Conservation (phyloP, 2,797 vertebrate species). For the Hemitrygon akajei region DNA sequence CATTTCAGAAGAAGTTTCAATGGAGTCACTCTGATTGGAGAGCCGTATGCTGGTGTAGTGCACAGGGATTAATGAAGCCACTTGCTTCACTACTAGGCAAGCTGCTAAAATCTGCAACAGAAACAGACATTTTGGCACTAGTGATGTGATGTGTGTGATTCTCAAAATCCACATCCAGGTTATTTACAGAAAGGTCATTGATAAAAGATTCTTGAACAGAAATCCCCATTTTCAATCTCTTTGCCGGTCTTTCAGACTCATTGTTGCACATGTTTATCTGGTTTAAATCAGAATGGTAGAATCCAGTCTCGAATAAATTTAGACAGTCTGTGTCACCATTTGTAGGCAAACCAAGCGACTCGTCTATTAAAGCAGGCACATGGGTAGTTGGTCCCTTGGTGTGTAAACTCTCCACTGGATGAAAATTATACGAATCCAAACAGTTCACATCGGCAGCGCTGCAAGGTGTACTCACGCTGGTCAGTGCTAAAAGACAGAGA, state of each 20-base stretch:
- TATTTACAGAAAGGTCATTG: constrained; percentile 82
- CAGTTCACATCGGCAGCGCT: constrained; percentile 75
- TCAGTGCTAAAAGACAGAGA: constrained; percentile 67
- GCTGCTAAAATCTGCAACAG: constrained; percentile 91
- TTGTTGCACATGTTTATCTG: constrained; percentile 75
- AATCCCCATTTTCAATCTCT: constrained; percentile 91
- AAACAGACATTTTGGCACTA: constrained; percentile 94
- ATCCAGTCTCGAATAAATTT: constrained; percentile 88
- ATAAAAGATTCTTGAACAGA: constrained; percentile 80
- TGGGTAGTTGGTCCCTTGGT: constrained; percentile 74
- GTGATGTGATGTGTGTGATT: constrained; percentile 81
- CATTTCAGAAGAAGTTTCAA: constrained; percentile 44
- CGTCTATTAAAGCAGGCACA: constrained; percentile 70
- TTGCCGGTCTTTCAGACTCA: constrained; percentile 83
- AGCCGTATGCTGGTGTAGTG: constrained; percentile 83
- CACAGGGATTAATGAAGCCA: constrained; percentile 77
- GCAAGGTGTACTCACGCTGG: constrained; percentile 82
- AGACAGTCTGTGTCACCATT: constrained; percentile 84
- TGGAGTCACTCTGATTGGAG: constrained; percentile 85
- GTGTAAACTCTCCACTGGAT: constrained; percentile 76
- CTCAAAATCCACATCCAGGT: constrained; percentile 88
- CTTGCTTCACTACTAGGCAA: constrained; percentile 78
- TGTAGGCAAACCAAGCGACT: constrained; percentile 74
- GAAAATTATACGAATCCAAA: constrained; percentile 77
- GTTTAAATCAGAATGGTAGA: constrained; percentile 87